Evolutionary conservation across 1,140 invertebrate genomes (phyloP), one percentile per base, ranked within the genome.

Genomic region (Streblospio benedicti): DNA sequence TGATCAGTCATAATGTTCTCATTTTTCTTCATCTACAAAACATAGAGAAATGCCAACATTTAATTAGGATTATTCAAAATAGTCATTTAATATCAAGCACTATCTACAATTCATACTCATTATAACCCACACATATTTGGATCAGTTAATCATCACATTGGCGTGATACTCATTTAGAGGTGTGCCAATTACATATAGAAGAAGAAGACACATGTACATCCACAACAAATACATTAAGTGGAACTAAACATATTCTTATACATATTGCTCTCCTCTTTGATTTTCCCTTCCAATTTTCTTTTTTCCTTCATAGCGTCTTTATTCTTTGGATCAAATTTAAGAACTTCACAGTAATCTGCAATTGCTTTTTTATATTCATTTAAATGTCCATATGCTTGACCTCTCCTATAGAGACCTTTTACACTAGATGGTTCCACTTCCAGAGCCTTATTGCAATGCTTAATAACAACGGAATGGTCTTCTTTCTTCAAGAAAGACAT

Each of bases 371-470:
- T 63, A 47, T 65, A 67, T 14, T 68, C 57, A 31, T 66, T 57
- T 9, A 68, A 27, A 18, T 65, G 56, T 30, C 63, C 53, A 56
- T 65, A 66, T 1, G 73, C 73, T 27, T 66, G 57, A 0, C 65
- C 73, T 32, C 73, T 62, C 20, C 72, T 53, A 62, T 69, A 71
- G 27, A 72, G 50, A 12, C 64, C 72, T 76, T 88, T 87, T 0
- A 85, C 61, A 79, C 87, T 87, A 4, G 75, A 69, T 0, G 79
- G 72, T 35, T 88, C 85, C 31, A 81, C 57, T 44, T 70, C 66
- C 1, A 88, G 65, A 2, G 83, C 85, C 41, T 73, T 65, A 35
- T 84, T 79, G 61, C 83, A 85, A 68, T 88, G 86, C 2, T 73
- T 49, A 25, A 86, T 67, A 3, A 85, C 85, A 27, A 79, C 71